Conservation (phyloP, 2,113 vertebrate species). For the Tenebrosternarchus preto region DNA sequence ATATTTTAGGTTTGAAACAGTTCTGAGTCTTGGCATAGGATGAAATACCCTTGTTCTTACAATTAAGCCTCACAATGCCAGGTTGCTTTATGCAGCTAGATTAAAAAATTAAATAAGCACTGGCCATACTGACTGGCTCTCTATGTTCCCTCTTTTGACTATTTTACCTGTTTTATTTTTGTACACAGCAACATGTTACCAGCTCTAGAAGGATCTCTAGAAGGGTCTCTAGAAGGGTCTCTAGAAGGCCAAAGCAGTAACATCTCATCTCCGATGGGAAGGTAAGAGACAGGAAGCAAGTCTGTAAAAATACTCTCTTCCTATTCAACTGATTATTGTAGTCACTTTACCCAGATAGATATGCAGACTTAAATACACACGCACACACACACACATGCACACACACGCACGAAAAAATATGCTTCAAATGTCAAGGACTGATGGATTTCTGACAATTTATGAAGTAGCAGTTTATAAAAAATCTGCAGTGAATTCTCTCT, state of each 20-base stretch:
- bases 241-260: constrained; percentile 34
- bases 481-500: neutral
- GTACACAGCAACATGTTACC: neutral
- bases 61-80: neutral
- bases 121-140: neutral
- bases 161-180: neutral
- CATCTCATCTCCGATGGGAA: constrained; percentile 24
- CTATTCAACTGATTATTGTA: constrained; percentile 36
- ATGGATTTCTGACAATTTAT: neutral
- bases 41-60: constrained; percentile 3
- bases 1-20: neutral
- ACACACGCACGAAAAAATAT: neutral
- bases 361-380: constrained; percentile 2
- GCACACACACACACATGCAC: constrained; percentile 18
- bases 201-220: no score
- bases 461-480: neutral
- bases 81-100: neutral
- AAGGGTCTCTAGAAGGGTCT: neutral
- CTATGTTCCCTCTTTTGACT: neutral
- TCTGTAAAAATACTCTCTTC: constrained; percentile 18
- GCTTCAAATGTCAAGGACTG: neutral
- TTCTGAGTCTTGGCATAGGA: neutral
- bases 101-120: neutral
- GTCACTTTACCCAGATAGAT: constrained; percentile 22
- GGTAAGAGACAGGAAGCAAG: constrained; percentile 18